Evolutionary conservation across 2,888 invertebrate species (phyloP).

Genomic region (Coleophora deauratella): DNA sequence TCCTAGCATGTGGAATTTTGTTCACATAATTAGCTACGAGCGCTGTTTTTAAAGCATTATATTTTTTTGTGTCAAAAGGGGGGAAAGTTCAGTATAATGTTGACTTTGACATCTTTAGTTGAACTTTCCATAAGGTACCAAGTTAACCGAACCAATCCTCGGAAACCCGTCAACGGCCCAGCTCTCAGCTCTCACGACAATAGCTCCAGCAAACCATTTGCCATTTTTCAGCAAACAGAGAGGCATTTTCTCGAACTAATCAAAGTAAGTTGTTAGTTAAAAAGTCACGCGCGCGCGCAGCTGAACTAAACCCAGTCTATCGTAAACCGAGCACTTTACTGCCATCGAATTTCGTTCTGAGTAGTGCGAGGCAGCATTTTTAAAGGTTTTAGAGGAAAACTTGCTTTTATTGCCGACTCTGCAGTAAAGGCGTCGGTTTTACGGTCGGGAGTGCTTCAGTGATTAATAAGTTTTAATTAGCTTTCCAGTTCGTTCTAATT

Average conservation of each 20-base stretch:
- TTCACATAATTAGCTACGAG: too few relatives aligned
- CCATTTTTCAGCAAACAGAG: conserved; percentile 7
- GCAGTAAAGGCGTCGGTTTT: conserved; percentile 42
- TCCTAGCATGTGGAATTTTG: too few relatives aligned
- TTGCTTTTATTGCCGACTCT: conserved; percentile 40
- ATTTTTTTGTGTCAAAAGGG: too few relatives aligned
- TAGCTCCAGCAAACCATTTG: too few relatives aligned
- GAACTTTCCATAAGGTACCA: too few relatives aligned
- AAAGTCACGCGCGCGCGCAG: conserved; percentile 46
- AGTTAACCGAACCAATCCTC: too few relatives aligned
- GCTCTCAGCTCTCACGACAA: too few relatives aligned
- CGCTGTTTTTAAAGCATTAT: too few relatives aligned
- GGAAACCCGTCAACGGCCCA: too few relatives aligned
- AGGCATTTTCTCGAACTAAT: conserved; percentile 33
- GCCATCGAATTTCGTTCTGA: conserved; percentile 36
- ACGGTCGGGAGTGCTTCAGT: conserved; percentile 42
- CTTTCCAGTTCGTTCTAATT: conserved; percentile 22
- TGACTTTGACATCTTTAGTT: too few relatives aligned
- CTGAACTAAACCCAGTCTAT: conserved; percentile 1
- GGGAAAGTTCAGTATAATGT: too few relatives aligned
- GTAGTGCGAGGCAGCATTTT: conserved; percentile 26
- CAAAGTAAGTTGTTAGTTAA: conserved; percentile 37
- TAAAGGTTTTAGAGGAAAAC: conserved; percentile 53
- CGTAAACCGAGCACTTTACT: conserved; percentile 35
- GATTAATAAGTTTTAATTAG: conserved; percentile 66